These are phyloP conservation scores for Nemopilema nomurai DNA, from an alignment of 30 jellyfish, hydroid and myxozoan species.

Conservation along the genomic window DNA sequence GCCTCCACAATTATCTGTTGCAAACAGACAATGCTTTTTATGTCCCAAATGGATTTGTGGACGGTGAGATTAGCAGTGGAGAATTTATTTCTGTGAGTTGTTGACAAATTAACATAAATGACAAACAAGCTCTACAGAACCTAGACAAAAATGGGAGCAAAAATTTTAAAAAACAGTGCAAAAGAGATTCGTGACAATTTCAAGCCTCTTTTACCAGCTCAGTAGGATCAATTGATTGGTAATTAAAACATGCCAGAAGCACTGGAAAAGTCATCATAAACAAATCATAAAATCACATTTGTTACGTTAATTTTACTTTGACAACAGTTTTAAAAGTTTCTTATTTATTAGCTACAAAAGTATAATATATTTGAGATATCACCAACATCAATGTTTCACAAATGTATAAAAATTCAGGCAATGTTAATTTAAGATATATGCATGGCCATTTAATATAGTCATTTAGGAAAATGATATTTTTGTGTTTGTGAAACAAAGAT, in stretches of 20 bases:
- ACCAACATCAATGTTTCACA: no score
- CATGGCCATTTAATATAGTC: no score
- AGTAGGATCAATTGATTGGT: conserved; percentile 35
- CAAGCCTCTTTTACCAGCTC: conserved; percentile 20
- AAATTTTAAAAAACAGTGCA: conserved; percentile 13
- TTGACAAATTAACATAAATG: not conserved
- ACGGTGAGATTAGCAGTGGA: not conserved
- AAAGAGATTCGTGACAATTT: conserved; percentile 12
- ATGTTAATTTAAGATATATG: no score
- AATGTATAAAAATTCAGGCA: no score
- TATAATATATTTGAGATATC: no score
- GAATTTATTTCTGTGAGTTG: not conserved
- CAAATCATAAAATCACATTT: not conserved
- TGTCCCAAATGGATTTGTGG: conserved; percentile 45
- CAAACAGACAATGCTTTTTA: conserved; percentile 64
- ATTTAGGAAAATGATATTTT: no score
- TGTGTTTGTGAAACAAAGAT: no score
- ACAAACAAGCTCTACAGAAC: not conserved
- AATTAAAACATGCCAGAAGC: conserved; percentile 8
- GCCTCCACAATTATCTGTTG: conserved; percentile 76
- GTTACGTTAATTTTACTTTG: not conserved
- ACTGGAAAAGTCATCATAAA: not conserved
- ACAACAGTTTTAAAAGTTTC: not conserved
- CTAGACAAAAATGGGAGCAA: conserved; percentile 23
- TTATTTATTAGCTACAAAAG: no score